phyloP scores from a whole-genome alignment of 1,140 invertebrate genomes.

The Drosophila nikananu region DNA sequence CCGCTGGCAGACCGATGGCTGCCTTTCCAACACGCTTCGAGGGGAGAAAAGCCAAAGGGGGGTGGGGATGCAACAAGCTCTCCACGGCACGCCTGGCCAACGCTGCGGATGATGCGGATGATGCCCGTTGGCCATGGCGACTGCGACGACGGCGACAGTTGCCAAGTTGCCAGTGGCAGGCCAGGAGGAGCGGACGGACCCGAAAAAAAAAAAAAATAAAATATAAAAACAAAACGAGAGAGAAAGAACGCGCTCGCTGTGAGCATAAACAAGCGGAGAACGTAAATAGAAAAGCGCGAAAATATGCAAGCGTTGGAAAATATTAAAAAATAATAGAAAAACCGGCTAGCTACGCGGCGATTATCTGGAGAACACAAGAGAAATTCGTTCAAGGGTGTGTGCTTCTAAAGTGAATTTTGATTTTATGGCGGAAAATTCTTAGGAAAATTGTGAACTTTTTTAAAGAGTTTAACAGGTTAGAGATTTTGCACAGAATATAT shows the following conservation, averaged over 20 bases:
- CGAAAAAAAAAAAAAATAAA: constrained; percentile 45
- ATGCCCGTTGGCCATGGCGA: constrained; percentile 16
- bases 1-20: constrained; percentile 70
- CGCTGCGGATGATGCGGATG: constrained; percentile 30
- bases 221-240: constrained; percentile 27
- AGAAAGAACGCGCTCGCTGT: constrained; percentile 15
- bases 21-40: constrained; percentile 44
- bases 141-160: constrained; percentile 46
- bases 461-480: neutral
- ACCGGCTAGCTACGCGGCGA: constrained; percentile 19
- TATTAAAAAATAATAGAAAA: constrained; percentile 75
- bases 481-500: neutral
- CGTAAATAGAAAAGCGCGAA: constrained; percentile 62
- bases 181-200: constrained; percentile 66
- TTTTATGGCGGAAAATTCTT: neutral
- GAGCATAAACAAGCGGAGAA: constrained; percentile 37
- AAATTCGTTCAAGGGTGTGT: neutral
- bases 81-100: constrained; percentile 53
- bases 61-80: constrained; percentile 71
- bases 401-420: constrained; percentile 20
- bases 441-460: neutral
- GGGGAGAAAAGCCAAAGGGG: constrained; percentile 1
- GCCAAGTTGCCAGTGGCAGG: constrained; percentile 68
- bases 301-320: constrained; percentile 60
- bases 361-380: constrained; percentile 21